Base-by-base conservation (phyloP, 35 echinoderm and acorn worm species). In the Lytechinus pictus region DNA sequence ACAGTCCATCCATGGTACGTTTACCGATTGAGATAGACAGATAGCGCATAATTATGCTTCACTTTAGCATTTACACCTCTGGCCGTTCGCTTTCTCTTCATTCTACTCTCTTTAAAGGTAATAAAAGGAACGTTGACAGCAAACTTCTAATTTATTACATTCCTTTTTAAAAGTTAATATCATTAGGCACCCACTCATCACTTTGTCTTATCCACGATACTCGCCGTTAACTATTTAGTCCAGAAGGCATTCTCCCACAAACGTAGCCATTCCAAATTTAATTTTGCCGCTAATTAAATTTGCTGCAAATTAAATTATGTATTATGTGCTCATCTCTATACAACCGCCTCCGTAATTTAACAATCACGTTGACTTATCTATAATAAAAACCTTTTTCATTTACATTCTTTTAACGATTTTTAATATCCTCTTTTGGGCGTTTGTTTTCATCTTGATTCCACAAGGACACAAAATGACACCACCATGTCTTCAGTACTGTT, bases 271-370 rank as follows among this genome's bases (percentile, higher is more conserved):
- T 79, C 66, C 6, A 24, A 79, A 79, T 24, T 79, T 79, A n/a
- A 79, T 79, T 79, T 2, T 24, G 4, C 19, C 19, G 66, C 66
- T 79, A 24, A 79, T 79, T n/a, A 79, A 79, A 79, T 79, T 79
- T 79, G 66, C 19, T 79, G 66, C 66, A 79, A 79, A 79, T 79
- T 79, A 79, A 24, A 79, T 79, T 79, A 79, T 79, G 66, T 79
- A 19, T 79, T n/a, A 79, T 79, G 66, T 24, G 66, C 66, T 79
- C 66, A 79, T 79, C 66, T 79, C 66, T 79, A 79, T 79, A 79
- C 66, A 79, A 79, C 66, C 16, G 66, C 66, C 66, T 79, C 21
- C 66, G 19, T n/a, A 79, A 71, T 14, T 71, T 21, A 21, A 19
- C 61, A 19, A n/a, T 19, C 21, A 79, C 7, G 8, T 79, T 27